Percentiles rank a stretch among this genome's conserved stretches.
phyloP scores from a whole-genome alignment of 2,797 vertebrate species.

The Manis javanica region DNA sequence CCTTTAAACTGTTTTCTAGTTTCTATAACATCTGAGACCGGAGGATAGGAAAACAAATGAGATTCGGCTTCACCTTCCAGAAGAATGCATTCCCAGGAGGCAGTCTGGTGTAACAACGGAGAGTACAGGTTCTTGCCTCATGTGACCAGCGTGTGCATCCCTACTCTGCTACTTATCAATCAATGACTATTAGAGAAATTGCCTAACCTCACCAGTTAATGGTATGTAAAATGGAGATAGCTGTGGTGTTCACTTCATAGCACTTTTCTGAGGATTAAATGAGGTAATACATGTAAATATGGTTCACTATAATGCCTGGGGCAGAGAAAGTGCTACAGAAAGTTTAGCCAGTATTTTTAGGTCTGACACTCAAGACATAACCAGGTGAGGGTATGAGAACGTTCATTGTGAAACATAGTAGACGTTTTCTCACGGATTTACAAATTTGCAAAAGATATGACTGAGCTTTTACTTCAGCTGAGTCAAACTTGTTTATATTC shows the following conservation, averaged over 20 bases:
- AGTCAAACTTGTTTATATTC: slow-evolving; percentile 33
- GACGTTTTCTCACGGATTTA: background rate
- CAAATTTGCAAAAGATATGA: background rate
- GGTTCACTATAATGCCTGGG: background rate
- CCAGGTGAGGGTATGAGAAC: background rate
- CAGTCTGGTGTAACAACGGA: rapidly evolving
- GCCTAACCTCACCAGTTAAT: background rate
- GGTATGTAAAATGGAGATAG: background rate
- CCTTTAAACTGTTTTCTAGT: background rate
- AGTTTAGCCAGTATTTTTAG: background rate
- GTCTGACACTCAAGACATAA: background rate
- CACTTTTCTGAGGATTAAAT: slow-evolving; percentile 10
- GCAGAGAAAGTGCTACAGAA: background rate
- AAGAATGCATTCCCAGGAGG: background rate
- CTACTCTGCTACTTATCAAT: background rate
- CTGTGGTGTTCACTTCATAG: background rate
- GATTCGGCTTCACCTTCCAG: background rate
- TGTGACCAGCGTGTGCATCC: background rate
- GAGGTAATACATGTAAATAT: background rate
- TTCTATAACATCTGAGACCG: background rate
- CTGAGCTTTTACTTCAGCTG: background rate
- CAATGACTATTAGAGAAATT: background rate
- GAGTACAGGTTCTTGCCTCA: background rate
- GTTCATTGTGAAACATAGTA: background rate
- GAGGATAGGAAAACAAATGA: background rate